Percentiles rank a stretch among this genome's conserved stretches.
Evolutionary conservation across 2,888 invertebrate genomes (phyloP).

Genomic region (Acleris holmiana): DNA sequence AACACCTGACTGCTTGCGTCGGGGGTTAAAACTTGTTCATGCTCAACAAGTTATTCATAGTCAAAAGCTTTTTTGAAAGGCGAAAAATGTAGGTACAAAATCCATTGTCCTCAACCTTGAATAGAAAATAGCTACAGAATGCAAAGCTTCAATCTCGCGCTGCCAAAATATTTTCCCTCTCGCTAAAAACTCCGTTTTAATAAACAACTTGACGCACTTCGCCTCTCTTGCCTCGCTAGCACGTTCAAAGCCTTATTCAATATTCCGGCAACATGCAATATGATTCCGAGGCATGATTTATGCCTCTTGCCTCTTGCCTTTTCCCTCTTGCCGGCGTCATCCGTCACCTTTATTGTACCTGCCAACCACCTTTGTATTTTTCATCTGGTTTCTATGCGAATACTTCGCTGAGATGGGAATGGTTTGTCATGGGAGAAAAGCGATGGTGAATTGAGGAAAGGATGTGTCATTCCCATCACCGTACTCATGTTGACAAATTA

Average conservation of each 20-base stretch:
- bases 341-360: conserved; percentile 36
- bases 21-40: no score
- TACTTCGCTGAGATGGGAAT: conserved; percentile 21
- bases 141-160: no score
- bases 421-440: conserved; percentile 8
- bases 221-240: conserved; percentile 2
- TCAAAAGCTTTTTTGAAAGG: no score
- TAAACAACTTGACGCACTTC: conserved; percentile 24
- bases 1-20: no score
- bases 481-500: conserved; percentile 10
- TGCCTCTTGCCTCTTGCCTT: conserved; percentile 7
- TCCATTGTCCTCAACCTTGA: no score
- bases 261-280: conserved; percentile 32
- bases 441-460: conserved; percentile 9
- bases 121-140: no score
- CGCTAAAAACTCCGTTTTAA: conserved; percentile 6
- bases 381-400: conserved; percentile 29
- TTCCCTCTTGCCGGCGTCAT: conserved; percentile 27
- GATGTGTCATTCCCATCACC: not conserved
- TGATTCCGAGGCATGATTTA: conserved; percentile 35
- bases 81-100: no score
- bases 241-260: conserved; percentile 33
- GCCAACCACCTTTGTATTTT: conserved; percentile 28
- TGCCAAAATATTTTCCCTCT: not conserved
- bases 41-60: no score